Evolutionary conservation across 2,888 invertebrate species (phyloP).

Genomic region (Odiellus spinosus): DNA sequence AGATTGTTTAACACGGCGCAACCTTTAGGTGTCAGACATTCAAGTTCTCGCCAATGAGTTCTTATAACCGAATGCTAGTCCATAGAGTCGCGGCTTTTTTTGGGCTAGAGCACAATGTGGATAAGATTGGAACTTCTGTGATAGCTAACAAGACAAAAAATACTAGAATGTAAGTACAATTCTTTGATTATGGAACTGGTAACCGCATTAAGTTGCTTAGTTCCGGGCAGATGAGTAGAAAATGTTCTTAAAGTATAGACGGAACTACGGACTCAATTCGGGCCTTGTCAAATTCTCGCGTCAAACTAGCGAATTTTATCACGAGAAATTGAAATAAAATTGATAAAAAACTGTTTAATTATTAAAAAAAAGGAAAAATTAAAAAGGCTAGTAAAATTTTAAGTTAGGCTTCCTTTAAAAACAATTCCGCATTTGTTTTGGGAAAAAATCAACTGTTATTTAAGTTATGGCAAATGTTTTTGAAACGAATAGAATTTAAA

Average conservation of each 20-base stretch:
- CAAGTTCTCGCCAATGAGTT: constrained; percentile 81
- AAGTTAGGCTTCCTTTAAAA: no score
- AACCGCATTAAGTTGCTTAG: no score
- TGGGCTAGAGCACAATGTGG: constrained; percentile 85
- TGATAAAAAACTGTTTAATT: no score
- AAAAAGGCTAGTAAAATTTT: no score
- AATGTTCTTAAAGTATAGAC: no score
- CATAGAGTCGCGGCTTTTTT: constrained; percentile 86
- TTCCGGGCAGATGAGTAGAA: no score
- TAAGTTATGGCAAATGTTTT: background rate
- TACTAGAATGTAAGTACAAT: constrained; percentile 36
- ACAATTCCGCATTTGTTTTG: background rate
- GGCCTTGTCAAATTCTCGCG: no score
- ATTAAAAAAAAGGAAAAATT: no score
- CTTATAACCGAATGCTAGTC: constrained; percentile 89
- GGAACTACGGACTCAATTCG: no score
- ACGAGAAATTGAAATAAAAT: no score
- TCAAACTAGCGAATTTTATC: no score
- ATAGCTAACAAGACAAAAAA: constrained; percentile 53
- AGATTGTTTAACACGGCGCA: background rate
- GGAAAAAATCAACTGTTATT: background rate
- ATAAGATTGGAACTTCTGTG: constrained; percentile 59
- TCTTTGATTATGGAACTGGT: background rate
- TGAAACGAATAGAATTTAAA: background rate
- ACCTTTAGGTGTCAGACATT: constrained; percentile 40